Percentiles rank a stretch among this genome's conserved stretches.
These are phyloP conservation scores for Arvicanthis niloticus DNA, from an alignment of 2,113 vertebrate species.

Conservation along the genomic window DNA sequence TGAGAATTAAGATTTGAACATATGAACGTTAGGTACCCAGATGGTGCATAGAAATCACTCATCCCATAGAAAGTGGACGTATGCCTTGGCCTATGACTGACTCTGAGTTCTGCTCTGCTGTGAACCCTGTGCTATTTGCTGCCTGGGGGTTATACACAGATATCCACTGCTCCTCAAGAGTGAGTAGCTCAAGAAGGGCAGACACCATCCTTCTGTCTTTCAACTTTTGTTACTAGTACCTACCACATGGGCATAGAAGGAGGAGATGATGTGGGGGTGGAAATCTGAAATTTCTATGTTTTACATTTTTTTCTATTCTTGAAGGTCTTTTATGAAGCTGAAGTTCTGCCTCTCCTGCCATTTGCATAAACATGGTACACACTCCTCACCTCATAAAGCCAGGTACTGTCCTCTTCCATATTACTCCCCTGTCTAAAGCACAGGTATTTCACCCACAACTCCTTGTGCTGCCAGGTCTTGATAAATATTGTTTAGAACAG, in stretches of 20 bases:
- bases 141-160: not conserved
- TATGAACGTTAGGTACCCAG: not conserved
- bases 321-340: not conserved
- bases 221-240: not conserved
- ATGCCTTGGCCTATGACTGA: rapidly evolving
- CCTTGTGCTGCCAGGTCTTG: not conserved
- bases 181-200: not conserved
- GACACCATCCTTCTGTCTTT: no score
- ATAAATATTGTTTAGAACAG: not conserved
- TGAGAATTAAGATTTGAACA: not conserved
- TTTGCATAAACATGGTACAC: no score
- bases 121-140: not conserved
- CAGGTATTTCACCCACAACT: not conserved
- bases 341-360: not conserved
- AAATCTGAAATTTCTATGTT: not conserved
- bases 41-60: not conserved
- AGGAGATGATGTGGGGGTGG: not conserved
- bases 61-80: not conserved
- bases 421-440: not conserved
- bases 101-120: not conserved
- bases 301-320: not conserved
- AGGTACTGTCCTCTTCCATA: not conserved
- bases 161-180: rapidly evolving
- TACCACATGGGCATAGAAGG: not conserved
- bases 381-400: no score